Percentiles rank a stretch among this genome's conserved stretches.
Conservation (phyloP, 2,113 vertebrate species). For the Cryptotis parvus region DNA sequence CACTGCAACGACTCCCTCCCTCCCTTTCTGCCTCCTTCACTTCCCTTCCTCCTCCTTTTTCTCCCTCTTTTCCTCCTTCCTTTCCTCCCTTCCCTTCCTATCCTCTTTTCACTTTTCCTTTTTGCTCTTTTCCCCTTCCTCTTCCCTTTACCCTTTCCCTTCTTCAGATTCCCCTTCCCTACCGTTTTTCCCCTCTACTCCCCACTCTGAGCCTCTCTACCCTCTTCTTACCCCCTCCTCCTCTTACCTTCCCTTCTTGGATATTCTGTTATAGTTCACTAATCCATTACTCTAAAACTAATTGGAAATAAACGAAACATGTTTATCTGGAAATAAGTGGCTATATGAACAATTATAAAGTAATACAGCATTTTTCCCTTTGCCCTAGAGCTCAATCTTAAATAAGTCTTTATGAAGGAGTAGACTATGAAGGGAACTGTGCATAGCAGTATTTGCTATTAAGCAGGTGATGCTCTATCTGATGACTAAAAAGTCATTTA, state of each 20-base stretch:
- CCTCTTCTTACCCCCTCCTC: too few species aligned
- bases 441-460: constrained; percentile 49
- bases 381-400: constrained; percentile 22
- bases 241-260: not conserved
- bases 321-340: constrained; percentile 9
- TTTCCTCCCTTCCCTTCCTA: not conserved
- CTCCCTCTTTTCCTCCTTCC: not conserved
- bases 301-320: not conserved
- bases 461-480: constrained; percentile 56
- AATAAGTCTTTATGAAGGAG: constrained; percentile 31
- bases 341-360: constrained; percentile 40
- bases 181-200: too few species aligned
- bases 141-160: too few species aligned
- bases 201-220: too few species aligned
- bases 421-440: not conserved
- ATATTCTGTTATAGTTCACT: not conserved
- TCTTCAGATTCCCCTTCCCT: too few species aligned
- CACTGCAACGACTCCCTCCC: too few species aligned
- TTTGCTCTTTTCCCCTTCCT: not conserved
- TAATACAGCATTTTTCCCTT: not conserved
- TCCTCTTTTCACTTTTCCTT: not conserved
- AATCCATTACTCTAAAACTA: constrained; percentile 35
- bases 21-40: not conserved
- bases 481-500: constrained; percentile 61
- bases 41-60: not conserved